Base-by-base conservation (phyloP, 1,140 invertebrate species). In the Probaryconus sp. region DNA sequence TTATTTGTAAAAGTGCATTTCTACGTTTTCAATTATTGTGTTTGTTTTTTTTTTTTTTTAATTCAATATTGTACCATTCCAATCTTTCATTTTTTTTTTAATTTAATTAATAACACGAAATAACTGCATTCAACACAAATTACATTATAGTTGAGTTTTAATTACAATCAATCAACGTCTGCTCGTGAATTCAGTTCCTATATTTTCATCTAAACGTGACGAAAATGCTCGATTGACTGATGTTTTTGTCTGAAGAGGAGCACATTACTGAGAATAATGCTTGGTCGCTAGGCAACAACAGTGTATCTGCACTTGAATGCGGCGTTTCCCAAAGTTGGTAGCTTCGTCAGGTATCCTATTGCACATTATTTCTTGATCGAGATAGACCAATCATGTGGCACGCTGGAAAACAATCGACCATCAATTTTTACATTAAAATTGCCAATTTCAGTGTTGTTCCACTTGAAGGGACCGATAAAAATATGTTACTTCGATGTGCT, bases 121-220 rank as follows among this genome's bases (percentile, higher is more conserved):
- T n/a, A n/a, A n/a, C n/a, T n/a, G n/a, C n/a, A 7, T 7, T 24
- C 21, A 3, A 7, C 7, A 24, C 7, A 24, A 24, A 6, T 16
- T 13, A n/a, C 6, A 45, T 1, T 3, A 9, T 5, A 28, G 31
- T 60, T 43, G 37, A 21, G 35, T 61, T 50, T 60, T 28, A 48
- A 61, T 50, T 50, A 16, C 43, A 20, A 61, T 48, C 43, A 21
- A 50, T 50, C 45, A 40, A 48, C 38, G 14, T 47, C 33, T 45
- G 17, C 9, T 7, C 24, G 18, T 11, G 18, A 11, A 14, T 21
- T 42, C 28, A 2, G 1, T 14, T n/a, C n/a, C n/a, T n/a, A n/a
- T n/a, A n/a, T n/a, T n/a, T n/a, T n/a, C n/a, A n/a, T n/a, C n/a
- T 6, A 30, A 42, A 42, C 37, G 13, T 20, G 35, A 16, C 14